Evolutionary conservation across 2,797 vertebrate genomes (phyloP), one percentile per base, ranked within the genome.

Genomic region (Cossypha dichroa): DNA sequence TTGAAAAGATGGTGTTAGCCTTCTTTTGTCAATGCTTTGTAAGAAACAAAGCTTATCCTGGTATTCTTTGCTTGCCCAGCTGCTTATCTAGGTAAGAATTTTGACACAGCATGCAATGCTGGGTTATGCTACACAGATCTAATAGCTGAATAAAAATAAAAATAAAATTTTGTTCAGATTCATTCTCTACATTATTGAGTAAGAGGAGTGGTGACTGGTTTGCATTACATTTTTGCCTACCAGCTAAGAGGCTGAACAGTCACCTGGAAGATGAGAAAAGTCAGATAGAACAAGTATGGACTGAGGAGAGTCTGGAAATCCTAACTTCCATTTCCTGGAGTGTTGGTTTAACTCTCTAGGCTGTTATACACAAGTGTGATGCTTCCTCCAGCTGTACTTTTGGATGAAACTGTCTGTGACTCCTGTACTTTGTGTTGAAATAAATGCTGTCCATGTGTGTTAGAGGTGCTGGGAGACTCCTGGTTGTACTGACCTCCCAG

Each of bases 361-460:
- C 91, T 90, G 80, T 43, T 72, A 90, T 20, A 87, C 63, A 82
- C 26, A 72, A 79, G 59, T 36, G 81, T 93, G 91, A 96, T 96
- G 84, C 46, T 89, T 96, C 75, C 70, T 96, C 81, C 94, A 93
- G 91, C 84, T 95, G 93, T 85, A 89, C 40, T 82, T 83, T 52
- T 79, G 56, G 86, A 91, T 67, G 59, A 95, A 95, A 95, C 81
- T 55, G 31, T 21, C 94, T 93, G 74, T 92, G 78, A 85, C 86
- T 89, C 81, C 55, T 87, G 58, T 73, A 82, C 36, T 91, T 84
- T 8, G 31, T 86, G 58, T 4, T 81, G 88, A 96, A 93, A 88
- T 81, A 88, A 96, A 96, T 75, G 58, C 66, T 81, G 58, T 72
- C 74, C 80, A 72, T 85, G 76, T 83, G 66, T 73, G 66, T 62